phyloP scores from a whole-genome alignment of 2,888 invertebrate genomes.

The Rhopalosiphum nymphaeae region DNA sequence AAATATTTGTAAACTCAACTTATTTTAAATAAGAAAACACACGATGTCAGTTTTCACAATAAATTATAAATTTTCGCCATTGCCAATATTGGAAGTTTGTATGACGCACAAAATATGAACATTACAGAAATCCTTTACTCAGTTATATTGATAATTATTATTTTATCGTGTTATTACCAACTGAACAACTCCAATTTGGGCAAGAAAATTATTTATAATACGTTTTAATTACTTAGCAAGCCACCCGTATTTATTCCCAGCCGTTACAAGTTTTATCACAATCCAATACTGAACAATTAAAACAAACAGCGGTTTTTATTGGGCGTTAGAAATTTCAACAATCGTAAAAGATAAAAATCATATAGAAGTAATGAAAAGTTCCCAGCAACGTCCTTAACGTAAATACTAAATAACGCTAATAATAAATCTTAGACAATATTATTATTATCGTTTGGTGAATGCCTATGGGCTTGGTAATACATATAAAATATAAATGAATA shows the following conservation, averaged over 20 bases:
- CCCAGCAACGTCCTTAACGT: not conserved
- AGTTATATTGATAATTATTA: not conserved
- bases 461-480: not conserved
- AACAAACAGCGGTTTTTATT: not conserved
- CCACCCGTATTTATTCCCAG: conserved; percentile 1
- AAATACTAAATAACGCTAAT: conserved; percentile 22
- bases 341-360: conserved; percentile 29
- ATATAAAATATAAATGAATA: not conserved
- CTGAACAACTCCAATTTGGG: not conserved
- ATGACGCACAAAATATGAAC: not conserved
- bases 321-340: conserved; percentile 37
- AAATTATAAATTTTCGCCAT: not conserved
- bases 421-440: conserved; percentile 30
- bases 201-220: not conserved
- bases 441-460: not conserved
- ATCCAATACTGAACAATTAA: not conserved
- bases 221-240: conserved; percentile 27
- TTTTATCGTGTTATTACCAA: not conserved
- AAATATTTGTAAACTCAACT: not conserved
- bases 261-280: conserved; percentile 26
- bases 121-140: not conserved
- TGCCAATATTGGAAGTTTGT: not conserved
- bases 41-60: not conserved
- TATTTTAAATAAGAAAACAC: conserved; percentile 8
- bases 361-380: not conserved